Evolutionary conservation across 2,113 vertebrate genomes (phyloP).

Genomic region (Porphyrio hochstetteri): DNA sequence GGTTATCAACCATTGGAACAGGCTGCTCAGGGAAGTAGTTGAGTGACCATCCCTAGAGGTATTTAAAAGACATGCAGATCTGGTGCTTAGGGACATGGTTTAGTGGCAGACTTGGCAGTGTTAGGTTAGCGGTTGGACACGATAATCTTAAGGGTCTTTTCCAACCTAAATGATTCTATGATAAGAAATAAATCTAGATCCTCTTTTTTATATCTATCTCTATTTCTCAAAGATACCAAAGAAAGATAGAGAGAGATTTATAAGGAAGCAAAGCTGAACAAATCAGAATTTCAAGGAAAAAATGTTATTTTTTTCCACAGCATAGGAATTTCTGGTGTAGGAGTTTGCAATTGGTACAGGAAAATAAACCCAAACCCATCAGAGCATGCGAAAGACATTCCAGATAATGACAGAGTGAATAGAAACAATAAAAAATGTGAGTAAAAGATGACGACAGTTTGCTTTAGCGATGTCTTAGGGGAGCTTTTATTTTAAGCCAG

Average conservation of each 20-base stretch:
- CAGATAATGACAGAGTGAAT: not conserved
- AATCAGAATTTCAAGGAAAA: not conserved
- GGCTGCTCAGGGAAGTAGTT: not conserved
- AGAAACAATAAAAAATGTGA: not conserved
- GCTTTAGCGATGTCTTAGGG: not conserved
- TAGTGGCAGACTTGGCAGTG: too few species aligned
- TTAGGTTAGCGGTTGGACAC: not conserved
- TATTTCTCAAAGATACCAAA: not conserved
- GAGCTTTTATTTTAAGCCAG: not conserved
- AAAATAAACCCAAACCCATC: not conserved
- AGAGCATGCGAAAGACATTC: not conserved
- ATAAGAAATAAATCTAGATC: not conserved
- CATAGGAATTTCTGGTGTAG: not conserved
- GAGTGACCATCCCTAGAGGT: not conserved
- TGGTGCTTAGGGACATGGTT: too few species aligned
- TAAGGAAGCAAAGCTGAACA: not conserved
- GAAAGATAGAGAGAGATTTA: not conserved
- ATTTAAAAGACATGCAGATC: too few species aligned
- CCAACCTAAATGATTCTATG: not conserved
- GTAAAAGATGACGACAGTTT: not conserved
- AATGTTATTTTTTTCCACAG: not conserved
- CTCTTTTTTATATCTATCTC: not conserved
- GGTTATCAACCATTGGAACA: not conserved
- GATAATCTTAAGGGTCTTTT: not conserved
- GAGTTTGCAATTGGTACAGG: not conserved